These are phyloP conservation scores for Brachypterus glaber DNA, from an alignment of 2,888 invertebrate genomes.

Conservation along the genomic window DNA sequence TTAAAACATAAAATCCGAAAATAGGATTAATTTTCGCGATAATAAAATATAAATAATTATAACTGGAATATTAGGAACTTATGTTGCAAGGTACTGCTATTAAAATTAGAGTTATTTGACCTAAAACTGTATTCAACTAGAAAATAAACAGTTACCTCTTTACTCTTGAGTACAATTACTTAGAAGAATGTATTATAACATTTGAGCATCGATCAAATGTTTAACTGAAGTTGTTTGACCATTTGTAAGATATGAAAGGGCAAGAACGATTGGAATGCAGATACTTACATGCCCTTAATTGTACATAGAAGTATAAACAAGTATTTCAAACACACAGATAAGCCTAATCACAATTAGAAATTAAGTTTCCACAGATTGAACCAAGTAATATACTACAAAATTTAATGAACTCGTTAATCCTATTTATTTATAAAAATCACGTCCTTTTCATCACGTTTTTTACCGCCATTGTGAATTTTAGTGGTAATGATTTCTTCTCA, in stretches of 20 bases:
- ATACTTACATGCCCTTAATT: conserved; percentile 33
- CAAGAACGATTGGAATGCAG: conserved; percentile 4
- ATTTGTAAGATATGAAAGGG: conserved; percentile 19
- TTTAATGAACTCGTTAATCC: no score
- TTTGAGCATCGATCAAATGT: no score
- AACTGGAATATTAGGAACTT: conserved; percentile 4
- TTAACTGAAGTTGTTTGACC: no score
- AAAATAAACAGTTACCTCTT: conserved; percentile 41
- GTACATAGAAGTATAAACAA: conserved; percentile 24
- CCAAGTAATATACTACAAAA: no score
- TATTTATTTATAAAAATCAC: conserved; percentile 20
- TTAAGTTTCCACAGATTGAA: no score
- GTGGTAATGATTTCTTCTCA: conserved; percentile 26
- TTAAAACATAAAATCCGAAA: no score
- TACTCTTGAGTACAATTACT: conserved; percentile 29
- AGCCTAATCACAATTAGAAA: neutral
- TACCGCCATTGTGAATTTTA: conserved; percentile 40
- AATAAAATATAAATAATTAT: neutral
- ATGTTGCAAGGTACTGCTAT: conserved; percentile 24
- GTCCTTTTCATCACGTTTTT: conserved; percentile 32
- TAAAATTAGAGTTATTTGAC: conserved; percentile 39
- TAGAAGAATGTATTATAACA: conserved; percentile 27
- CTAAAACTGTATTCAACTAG: conserved; percentile 41
- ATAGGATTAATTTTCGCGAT: neutral
- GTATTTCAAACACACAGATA: conserved; percentile 6